Evolutionary conservation across 2,113 vertebrate genomes (phyloP).

Genomic region (Sorex araneus): DNA sequence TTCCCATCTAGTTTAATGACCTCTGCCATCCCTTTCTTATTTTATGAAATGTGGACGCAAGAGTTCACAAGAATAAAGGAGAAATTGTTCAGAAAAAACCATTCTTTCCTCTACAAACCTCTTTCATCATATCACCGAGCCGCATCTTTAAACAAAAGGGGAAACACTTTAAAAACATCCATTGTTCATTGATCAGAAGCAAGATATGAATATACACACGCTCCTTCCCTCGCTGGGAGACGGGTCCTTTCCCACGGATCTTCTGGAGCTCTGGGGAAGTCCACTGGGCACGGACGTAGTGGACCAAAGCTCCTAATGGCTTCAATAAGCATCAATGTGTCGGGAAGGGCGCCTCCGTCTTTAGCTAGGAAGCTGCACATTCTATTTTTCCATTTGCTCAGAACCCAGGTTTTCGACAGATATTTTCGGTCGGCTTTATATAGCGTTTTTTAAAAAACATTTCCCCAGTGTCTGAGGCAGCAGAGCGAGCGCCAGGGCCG

Average conservation of each 20-base stretch:
- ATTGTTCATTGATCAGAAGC: background rate
- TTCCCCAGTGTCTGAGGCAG: background rate
- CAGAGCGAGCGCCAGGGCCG: background rate
- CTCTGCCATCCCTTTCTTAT: background rate
- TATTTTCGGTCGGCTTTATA: conserved; percentile 21
- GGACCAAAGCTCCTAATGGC: background rate
- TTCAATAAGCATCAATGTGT: background rate
- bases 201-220: background rate
- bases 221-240: background rate
- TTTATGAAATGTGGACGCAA: background rate
- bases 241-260: background rate
- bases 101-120: background rate
- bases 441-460: background rate
- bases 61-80: conserved; percentile 25
- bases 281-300: background rate
- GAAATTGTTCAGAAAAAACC: background rate
- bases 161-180: background rate
- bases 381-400: conserved; percentile 31
- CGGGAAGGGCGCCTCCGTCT: background rate
- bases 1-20: background rate
- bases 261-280: background rate
- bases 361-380: background rate
- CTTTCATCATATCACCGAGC: background rate
- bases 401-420: background rate
- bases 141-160: background rate